Conservation (phyloP, 2,113 vertebrate genomes). For the Mustelus asterias region DNA sequence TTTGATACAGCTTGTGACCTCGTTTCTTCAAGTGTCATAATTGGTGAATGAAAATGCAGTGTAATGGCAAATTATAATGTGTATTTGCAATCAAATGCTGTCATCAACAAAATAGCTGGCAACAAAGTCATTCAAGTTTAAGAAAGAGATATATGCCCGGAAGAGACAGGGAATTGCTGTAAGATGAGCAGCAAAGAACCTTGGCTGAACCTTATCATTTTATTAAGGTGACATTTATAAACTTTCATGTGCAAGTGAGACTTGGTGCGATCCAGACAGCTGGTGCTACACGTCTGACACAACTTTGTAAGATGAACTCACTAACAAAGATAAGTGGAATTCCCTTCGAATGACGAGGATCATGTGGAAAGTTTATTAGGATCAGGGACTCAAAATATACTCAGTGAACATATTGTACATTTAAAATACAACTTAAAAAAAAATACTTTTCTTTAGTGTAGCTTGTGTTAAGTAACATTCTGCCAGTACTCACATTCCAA, state of each 20-base stretch:
- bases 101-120: background rate
- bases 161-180: background rate
- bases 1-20: background rate
- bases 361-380: background rate
- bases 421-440: background rate
- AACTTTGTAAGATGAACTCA: background rate
- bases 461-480: background rate
- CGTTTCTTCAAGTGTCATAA: background rate
- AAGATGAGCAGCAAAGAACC: background rate
- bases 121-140: background rate
- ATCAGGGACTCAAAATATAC: too few relatives aligned
- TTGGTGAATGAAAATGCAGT: background rate
- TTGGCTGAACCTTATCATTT: background rate
- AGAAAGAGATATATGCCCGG: background rate
- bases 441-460: background rate
- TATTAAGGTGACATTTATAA: background rate
- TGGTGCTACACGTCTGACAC: background rate
- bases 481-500: background rate
- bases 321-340: background rate
- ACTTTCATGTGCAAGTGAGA: background rate
- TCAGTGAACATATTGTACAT: background rate
- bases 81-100: background rate
- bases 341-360: background rate
- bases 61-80: background rate
- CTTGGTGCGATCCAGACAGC: background rate